Conservation (phyloP, 2,888 invertebrate genomes). For the Colletes collaris region DNA sequence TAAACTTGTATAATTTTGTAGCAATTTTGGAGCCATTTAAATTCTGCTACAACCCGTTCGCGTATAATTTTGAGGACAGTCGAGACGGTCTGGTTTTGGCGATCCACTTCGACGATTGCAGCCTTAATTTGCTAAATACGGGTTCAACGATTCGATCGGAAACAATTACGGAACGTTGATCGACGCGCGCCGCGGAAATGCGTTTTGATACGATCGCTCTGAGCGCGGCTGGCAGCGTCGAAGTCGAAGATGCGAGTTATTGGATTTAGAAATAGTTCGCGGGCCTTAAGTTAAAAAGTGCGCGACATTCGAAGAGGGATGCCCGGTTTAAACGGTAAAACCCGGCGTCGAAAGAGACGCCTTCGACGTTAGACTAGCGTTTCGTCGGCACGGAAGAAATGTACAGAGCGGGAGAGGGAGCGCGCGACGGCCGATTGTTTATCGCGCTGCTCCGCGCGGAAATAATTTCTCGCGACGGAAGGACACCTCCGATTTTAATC, state of each 20-base stretch:
- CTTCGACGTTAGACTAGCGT: constrained; percentile 28
- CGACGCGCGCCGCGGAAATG: no score
- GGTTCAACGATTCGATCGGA: not conserved
- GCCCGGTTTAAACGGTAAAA: constrained; percentile 31
- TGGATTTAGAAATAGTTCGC: constrained; percentile 14
- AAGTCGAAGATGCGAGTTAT: not conserved
- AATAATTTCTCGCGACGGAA: constrained; percentile 39
- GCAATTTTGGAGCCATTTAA: no score
- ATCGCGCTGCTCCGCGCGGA: constrained; percentile 41
- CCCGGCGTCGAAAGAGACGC: constrained; percentile 32
- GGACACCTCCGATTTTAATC: no score
- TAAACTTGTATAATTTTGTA: no score
- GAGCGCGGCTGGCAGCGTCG: no score
- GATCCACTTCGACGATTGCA: not conserved
- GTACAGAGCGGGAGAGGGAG: constrained; percentile 55
- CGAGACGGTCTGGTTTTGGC: no score
- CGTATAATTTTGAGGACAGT: no score
- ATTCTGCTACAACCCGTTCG: no score
- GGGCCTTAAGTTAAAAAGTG: constrained; percentile 46
- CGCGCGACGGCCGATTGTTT: constrained; percentile 30
- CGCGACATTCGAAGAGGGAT: constrained; percentile 70
- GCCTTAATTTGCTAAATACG: constrained; percentile 11
- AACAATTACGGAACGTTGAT: no score
- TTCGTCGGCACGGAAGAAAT: constrained; percentile 52
- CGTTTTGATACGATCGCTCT: no score